Evolutionary conservation across 2,888 invertebrate species (phyloP).

Genomic region (Leucoma salicis): DNA sequence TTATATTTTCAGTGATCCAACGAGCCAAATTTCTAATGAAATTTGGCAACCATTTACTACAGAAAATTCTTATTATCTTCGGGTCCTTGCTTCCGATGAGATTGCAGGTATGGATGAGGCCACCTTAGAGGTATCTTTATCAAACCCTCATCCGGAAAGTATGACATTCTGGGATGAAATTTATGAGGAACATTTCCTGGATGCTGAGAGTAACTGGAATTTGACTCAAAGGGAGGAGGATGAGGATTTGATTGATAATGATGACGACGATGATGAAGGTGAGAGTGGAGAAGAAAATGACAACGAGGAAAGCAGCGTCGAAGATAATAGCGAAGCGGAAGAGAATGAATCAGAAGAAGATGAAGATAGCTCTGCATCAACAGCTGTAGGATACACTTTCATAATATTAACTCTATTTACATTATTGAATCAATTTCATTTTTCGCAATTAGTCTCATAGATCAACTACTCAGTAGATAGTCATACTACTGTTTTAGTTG

Average conservation of each 20-base stretch:
- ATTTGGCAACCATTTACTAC: slow-evolving; percentile 54
- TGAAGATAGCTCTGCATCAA: slow-evolving; percentile 50
- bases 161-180: slow-evolving; percentile 60
- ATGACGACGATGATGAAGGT: slow-evolving; percentile 1
- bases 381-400: slow-evolving; percentile 56
- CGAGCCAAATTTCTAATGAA: slow-evolving; percentile 45
- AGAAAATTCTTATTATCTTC: slow-evolving; percentile 38
- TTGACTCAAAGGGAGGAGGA: slow-evolving; percentile 41
- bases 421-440: slow-evolving; percentile 51
- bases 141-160: slow-evolving; percentile 48
- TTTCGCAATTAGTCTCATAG: slow-evolving; percentile 45
- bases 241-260: slow-evolving; percentile 14
- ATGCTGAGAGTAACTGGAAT: slow-evolving; percentile 56
- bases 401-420: slow-evolving; percentile 50
- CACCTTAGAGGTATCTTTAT: slow-evolving; percentile 42
- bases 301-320: slow-evolving; percentile 33
- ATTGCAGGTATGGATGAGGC: slow-evolving; percentile 27
- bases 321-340: slow-evolving; percentile 22
- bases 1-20: slow-evolving; percentile 51
- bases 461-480: slow-evolving; percentile 36
- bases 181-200: slow-evolving; percentile 54
- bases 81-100: slow-evolving; percentile 49
- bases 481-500: slow-evolving; percentile 24
- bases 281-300: not conserved
- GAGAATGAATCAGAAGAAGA: not conserved